Evolutionary conservation across 2,888 invertebrate genomes (phyloP), one percentile per base, ranked within the genome.

Genomic region (Microctonus aethiopoides): DNA sequence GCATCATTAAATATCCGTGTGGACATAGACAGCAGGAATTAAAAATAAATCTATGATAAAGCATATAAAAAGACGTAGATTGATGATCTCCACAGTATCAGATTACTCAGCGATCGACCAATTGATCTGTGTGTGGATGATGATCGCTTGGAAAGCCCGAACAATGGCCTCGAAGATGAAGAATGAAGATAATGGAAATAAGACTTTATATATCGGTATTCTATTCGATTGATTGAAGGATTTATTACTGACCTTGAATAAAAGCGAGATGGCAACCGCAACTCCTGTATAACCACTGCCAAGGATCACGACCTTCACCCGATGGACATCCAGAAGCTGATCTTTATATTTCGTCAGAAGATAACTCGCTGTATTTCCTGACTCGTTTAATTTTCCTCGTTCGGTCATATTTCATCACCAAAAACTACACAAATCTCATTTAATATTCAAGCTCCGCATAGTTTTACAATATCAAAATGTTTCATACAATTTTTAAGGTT

Each of bases 221-320:
- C 46, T 16, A 46, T 16, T 64, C 16, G 32, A 26, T 64, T 69
- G 69, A 69, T 64, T 65, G 70, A 60, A 52, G 60, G 67, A 54
- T 71, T 71, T 41, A 57, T 65, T 11, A 72, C 76, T 76, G 73
- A 84, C 83, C 82, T 84, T 84, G 75, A 81, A 83, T 32, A 84
- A 78, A 68, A 83, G 74, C 1, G 81, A 78, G 64, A 84, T 74
- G 34, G 77, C 82, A 16, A 78, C 75, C n/a, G 83, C 81, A 11
- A 84, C 80, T 57, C 85, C 85, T 54, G 79, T 79, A 64, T 77
- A 75, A 20, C 81, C 80, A 62, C 80, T 80, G 36, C 82, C 84
- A 29, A 80, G 80, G 74, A 84, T 81, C 65, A 76, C 83, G 74
- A 85, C 75, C 74, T 85, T 84, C 67, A 83, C 79, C 22, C 79